Conservation (phyloP, 2,113 vertebrate species). For the Salvator merianae region DNA sequence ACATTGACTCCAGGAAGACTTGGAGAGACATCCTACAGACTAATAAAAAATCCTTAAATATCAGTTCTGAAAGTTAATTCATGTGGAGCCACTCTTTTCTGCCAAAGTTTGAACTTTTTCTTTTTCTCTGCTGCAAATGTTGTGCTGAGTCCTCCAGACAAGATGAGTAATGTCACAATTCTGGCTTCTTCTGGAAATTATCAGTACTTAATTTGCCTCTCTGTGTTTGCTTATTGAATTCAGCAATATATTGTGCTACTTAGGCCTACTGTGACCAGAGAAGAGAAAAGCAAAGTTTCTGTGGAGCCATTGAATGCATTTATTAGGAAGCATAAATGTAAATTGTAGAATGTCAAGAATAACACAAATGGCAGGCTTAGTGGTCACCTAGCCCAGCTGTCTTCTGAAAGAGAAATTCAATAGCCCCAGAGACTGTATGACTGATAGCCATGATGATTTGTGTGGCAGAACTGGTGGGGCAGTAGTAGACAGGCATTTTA, state of each 20-base stretch:
- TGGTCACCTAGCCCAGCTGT: background rate
- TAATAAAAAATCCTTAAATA: conserved; percentile 59
- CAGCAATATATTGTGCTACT: conserved; percentile 40
- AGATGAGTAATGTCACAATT: conserved; percentile 14
- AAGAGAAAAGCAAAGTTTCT: background rate
- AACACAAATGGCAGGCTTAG: background rate
- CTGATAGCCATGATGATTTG: too few species aligned
- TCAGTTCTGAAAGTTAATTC: conserved; percentile 58
- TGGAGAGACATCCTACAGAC: conserved; percentile 54
- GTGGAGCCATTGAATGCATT: background rate
- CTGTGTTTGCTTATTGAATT: conserved; percentile 40
- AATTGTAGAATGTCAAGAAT: background rate
- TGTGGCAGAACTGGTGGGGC: too few species aligned
- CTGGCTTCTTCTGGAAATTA: conserved; percentile 59
- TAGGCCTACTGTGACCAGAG: background rate
- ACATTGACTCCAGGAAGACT: conserved; percentile 50
- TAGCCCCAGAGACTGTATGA: too few species aligned
- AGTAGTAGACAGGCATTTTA: too few species aligned
- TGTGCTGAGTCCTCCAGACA: conserved; percentile 41
- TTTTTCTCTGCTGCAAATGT: conserved; percentile 27
- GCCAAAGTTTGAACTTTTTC: conserved; percentile 37
- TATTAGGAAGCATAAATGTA: background rate
- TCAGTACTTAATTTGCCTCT: conserved; percentile 47
- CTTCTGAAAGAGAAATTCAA: background rate
- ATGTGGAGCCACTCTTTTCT: conserved; percentile 41